Evolutionary conservation across 2,113 vertebrate species (phyloP), one percentile per base, ranked within the genome.

Genomic region (Ploceus nigricollis): DNA sequence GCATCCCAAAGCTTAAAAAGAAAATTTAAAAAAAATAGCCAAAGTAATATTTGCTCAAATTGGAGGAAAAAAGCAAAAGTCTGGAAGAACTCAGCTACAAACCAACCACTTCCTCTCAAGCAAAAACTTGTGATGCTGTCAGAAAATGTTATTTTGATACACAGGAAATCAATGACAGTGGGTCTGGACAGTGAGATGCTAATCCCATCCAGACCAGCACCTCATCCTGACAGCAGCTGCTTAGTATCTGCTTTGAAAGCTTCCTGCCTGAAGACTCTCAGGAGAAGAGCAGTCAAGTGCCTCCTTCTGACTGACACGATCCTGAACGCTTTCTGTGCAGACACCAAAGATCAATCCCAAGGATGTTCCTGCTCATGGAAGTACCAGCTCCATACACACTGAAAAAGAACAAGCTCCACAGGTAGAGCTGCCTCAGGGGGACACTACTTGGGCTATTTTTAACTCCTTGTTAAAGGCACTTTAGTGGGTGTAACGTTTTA

Each of bases 161-260:
- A 48, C 19, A 72, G 54, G 33, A 87, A 68, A 89, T 48, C 2
- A 2, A 39, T 39, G 56, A 58, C 23, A 54, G 90, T 0, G 0
- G 65, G 27, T 60, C 58, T 86, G 76, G 42, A 63, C 30, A 87
- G 39, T 20, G 45, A 89, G n/a, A 40, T 80, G 44, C 37, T n/a
- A 57, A 57, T 63, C 39, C 63, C n/a, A 35, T 44, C 31, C 35
- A 16, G 45, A 89, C 5, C 76, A 76, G 40, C 54, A 61, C 23
- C 31, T 83, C 71, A 40, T 56, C 60, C 71, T 82, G 60, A 47
- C 60, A 73, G 86, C 63, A 86, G 58, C 50, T 96, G 82, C 66
- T 50, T 23, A 25, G n/a, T 22, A 61, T 77, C 63, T 11, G 5
- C 45, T 72, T 45, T 70, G 71, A 53, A 92, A 91, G 31, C 64